Evolutionary conservation across 1,140 invertebrate genomes (phyloP).

Genomic region (Atta colombica): DNA sequence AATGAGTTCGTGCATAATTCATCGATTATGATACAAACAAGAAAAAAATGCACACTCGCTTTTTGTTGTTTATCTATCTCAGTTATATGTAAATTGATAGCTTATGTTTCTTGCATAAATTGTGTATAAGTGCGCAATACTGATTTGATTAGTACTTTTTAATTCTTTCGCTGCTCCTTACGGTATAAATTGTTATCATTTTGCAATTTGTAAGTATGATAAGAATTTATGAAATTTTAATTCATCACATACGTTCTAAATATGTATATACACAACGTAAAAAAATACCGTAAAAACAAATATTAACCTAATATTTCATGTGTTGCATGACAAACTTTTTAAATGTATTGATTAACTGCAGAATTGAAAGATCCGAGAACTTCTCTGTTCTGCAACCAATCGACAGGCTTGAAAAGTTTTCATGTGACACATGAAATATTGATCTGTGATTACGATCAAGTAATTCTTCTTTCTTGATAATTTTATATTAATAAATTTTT

Average conservation of each 20-base stretch:
- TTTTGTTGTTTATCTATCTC: slow-evolving; percentile 18
- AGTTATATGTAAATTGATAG: background rate
- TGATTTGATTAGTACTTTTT: slow-evolving; percentile 15
- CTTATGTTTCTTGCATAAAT: background rate
- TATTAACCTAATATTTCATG: too few species aligned
- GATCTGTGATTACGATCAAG: background rate
- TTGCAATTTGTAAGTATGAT: background rate
- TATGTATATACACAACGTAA: background rate
- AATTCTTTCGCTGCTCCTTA: slow-evolving; percentile 31
- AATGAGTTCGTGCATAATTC: slow-evolving; percentile 14
- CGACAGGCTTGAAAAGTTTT: too few species aligned
- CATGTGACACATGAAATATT: too few species aligned
- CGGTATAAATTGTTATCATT: background rate
- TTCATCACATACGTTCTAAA: background rate
- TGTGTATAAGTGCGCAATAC: background rate
- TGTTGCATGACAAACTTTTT: too few species aligned
- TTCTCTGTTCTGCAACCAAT: too few species aligned
- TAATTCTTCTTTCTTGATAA: background rate
- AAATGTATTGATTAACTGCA: too few species aligned
- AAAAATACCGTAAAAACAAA: background rate
- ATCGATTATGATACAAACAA: background rate
- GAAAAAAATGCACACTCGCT: background rate
- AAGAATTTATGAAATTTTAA: background rate
- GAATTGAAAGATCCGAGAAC: too few species aligned
- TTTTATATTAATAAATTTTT: background rate